Evolutionary conservation across 1,140 invertebrate species (phyloP).

Genomic region (Drosophila punjabiensis): DNA sequence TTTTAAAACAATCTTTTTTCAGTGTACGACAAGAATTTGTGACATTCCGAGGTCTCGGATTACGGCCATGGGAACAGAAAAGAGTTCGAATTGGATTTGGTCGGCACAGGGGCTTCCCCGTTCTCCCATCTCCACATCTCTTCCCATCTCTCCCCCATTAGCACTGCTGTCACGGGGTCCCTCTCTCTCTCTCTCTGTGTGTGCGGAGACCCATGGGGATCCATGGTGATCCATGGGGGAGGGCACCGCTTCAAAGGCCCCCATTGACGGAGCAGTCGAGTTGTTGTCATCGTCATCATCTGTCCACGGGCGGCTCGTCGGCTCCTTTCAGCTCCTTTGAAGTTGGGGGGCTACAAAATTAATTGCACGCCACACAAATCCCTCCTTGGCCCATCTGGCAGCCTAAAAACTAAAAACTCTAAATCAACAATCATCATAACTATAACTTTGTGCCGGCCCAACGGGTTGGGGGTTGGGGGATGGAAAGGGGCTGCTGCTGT

Average conservation of each 20-base stretch:
- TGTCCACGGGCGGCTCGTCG: conserved; percentile 49
- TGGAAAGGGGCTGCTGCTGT: neutral
- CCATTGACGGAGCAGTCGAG: conserved; percentile 54
- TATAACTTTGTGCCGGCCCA: conserved; percentile 62
- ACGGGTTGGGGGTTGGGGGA: neutral
- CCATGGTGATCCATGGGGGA: neutral
- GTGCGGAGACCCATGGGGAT: conserved; percentile 11
- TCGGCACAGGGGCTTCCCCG: conserved; percentile 22
- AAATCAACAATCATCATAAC: conserved; percentile 84
- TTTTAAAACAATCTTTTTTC: neutral
- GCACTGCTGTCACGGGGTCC: conserved; percentile 54
- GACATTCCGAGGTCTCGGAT: conserved; percentile 74
- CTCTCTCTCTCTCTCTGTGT: neutral
- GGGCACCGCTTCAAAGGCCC: conserved; percentile 64
- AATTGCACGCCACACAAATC: conserved; percentile 74
- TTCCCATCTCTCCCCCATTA: conserved; percentile 39
- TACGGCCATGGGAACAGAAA: conserved; percentile 72
- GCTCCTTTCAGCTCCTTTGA: conserved; percentile 75
- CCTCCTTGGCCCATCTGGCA: conserved; percentile 52
- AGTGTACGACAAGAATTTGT: conserved; percentile 41
- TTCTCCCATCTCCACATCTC: neutral
- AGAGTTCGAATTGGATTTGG: conserved; percentile 53
- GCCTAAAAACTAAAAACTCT: conserved; percentile 64
- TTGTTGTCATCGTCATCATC: conserved; percentile 40
- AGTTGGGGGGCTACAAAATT: conserved; percentile 70